Base-by-base conservation (phyloP, 2,888 invertebrate genomes). In the Osedax fenrisi region DNA sequence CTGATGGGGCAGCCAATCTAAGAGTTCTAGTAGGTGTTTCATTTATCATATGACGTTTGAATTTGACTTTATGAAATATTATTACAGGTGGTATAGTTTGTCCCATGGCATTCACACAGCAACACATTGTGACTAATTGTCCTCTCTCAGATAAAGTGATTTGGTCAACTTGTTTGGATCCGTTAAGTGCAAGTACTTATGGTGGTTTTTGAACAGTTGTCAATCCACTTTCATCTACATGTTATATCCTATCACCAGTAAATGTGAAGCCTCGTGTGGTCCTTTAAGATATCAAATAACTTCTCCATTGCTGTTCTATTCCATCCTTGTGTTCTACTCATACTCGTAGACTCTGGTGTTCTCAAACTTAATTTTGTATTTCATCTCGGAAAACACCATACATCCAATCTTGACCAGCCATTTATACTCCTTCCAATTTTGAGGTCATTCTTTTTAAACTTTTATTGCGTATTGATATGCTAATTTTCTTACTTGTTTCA, bases 81-180 rank as follows among this genome's bases (percentile, higher is more conserved):
- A n/a, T n/a, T n/a, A n/a, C n/a, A n/a, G n/a, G n/a, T n/a, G n/a
- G n/a, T n/a, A 62, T 10, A 26, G 22, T 62, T 21, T 62, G 23
- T 24, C 72, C 62, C 10, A 25, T 24, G 26, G 72, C 72, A n/a
- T 62, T 72, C 5, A 72, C 24, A 17, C 22, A 24, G 23, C 72
- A 72, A 22, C 62, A 62, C 17, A 3, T 3, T 17, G 72, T 72
- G n/a, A 72, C 72, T 3, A 72, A 26, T 62, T 72, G 72, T n/a
- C 72, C 62, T 24, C 72, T 23, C 62, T 72, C 62, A 3, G 62
- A 59, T 3, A 62, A 72, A 21, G 26, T 26, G 5, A 72, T 72
- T 25, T 59, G 25, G 5, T 62, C 72, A 22, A 72, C 62, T 24
- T 72, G 72, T 62, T 72, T 62, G 5, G 23, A 22, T 17, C 72